Evolutionary conservation across 1,140 invertebrate genomes (phyloP).

Genomic region (Conopomorpha cramerella): DNA sequence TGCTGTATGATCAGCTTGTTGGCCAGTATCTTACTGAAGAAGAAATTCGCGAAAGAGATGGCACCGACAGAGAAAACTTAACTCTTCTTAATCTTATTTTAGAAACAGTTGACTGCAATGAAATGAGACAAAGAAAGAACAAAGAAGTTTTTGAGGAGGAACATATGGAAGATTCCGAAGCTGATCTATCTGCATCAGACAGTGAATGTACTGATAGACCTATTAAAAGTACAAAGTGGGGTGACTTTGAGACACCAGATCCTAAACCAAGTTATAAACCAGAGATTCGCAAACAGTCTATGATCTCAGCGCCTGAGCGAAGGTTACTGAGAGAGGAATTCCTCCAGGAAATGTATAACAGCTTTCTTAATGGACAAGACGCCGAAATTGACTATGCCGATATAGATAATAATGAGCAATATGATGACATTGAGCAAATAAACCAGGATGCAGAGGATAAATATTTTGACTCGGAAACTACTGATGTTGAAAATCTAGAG

Average conservation of each 20-base stretch:
- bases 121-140: conserved; percentile 66
- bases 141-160: no score
- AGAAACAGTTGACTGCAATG: conserved; percentile 69
- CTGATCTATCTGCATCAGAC: conserved; percentile 12
- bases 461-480: conserved; percentile 84
- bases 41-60: conserved; percentile 70
- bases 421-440: conserved; percentile 74
- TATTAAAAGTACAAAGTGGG: conserved; percentile 37
- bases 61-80: conserved; percentile 61
- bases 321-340: conserved; percentile 82
- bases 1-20: conserved; percentile 86
- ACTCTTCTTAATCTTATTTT: conserved; percentile 72
- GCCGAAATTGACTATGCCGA: conserved; percentile 79
- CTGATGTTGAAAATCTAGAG: conserved; percentile 54
- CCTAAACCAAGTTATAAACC: conserved; percentile 19
- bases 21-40: conserved; percentile 81
- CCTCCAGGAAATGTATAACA: conserved; percentile 83
- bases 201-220: conserved; percentile 8
- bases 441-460: conserved; percentile 82
- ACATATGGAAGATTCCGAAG: conserved; percentile 64
- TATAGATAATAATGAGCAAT: conserved; percentile 78
- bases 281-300: conserved; percentile 18
- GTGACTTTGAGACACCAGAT: conserved; percentile 53
- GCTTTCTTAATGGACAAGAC: conserved; percentile 85
- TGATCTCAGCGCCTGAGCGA: conserved; percentile 63